A percentile compares a stretch with the other conserved stretches of the same genome.
These are phyloP conservation scores for Theodoxus fluviatilis DNA, from an alignment of 2,888 invertebrate genomes.

Conservation along the genomic window DNA sequence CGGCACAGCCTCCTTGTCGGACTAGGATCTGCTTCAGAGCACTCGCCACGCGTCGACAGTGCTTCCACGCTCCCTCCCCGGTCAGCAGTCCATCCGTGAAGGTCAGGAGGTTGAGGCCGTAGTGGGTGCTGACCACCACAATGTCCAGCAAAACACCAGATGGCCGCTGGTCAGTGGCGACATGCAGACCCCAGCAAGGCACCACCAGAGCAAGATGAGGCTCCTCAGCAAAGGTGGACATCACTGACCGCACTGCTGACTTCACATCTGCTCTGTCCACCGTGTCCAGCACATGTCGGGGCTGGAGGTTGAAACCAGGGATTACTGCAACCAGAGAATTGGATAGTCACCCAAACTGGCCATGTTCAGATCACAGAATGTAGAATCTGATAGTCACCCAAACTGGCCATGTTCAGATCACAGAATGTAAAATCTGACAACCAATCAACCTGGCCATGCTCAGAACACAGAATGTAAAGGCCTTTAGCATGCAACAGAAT, in stretches of 20 bases:
- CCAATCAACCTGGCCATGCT: too few species aligned
- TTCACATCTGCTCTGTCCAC: slow-evolving; percentile 25
- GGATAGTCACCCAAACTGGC: too few species aligned
- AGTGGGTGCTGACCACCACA: slow-evolving; percentile 37
- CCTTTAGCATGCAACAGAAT: not conserved
- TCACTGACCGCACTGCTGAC: slow-evolving; percentile 20
- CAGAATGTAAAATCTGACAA: too few species aligned
- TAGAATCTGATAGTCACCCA: too few species aligned
- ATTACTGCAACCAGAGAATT: slow-evolving; percentile 29
- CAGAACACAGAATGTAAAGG: too few species aligned
- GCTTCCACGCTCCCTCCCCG: slow-evolving; percentile 29
- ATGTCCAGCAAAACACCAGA: slow-evolving; percentile 37
- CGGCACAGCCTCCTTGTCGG: slow-evolving; percentile 43
- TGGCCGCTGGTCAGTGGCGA: slow-evolving; percentile 30
- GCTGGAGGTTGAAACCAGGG: slow-evolving; percentile 36
- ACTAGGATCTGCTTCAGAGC: slow-evolving; percentile 42
- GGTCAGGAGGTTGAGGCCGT: slow-evolving; percentile 43
- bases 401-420: too few species aligned
- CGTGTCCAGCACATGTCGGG: slow-evolving; percentile 40
- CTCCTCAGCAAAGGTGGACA: slow-evolving; percentile 30
- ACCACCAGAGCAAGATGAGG: slow-evolving; percentile 38
- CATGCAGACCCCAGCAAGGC: slow-evolving; percentile 45
- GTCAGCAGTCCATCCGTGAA: slow-evolving; percentile 29
- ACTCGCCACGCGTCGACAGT: slow-evolving; percentile 36
- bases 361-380: too few species aligned